Evolutionary conservation across 2,797 vertebrate genomes (phyloP), one percentile per base, ranked within the genome.

Genomic region (Platalea minor): DNA sequence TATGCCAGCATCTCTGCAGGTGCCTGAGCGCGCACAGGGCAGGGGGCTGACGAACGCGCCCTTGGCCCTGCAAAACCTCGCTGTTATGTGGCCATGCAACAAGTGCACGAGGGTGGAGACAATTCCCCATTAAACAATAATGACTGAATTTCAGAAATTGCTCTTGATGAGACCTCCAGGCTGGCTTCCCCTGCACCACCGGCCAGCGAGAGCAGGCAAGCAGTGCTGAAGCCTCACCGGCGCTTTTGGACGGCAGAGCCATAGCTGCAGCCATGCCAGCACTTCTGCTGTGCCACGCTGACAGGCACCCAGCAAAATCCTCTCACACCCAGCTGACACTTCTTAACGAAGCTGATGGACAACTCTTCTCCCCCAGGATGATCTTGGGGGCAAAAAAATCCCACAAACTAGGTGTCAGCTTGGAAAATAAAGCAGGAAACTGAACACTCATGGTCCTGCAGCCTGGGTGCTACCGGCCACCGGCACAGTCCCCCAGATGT

Each of bases 361-460:
- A 2, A 35, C 16, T 33, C 31, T 48, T n/a, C 53, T 60, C 20
- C n/a, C 35, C 29, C 13, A 29, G 26, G 39, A 82, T 1, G 4
- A 72, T 25, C 37, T 2, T 45, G 31, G 26, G 12, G 13, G 1
- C 1, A 1, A 19, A 65, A 39, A 48, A 8, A 9, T 2, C 28
- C 48, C 43, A 29, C 56, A 90, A 73, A 64, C 11, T 5, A 57
- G 5, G 17, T 1, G 2, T 18, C 76, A 74, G 18, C 48, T 51
- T 63, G 46, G 45, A 63, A 85, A 95, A 93, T 8, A 73, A 61
- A 87, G 43, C 54, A 54, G 86, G 53, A 77, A 80, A 51, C 9
- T 0, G 0, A 88, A 51, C 14, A 1, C 9, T 1, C 8, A 11
- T 1, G 1, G 26, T 28, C 33, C 50, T 29, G 53, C 41, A 64